phyloP scores from a whole-genome alignment of 1,140 invertebrate species.

The Drosophila simulans region DNA sequence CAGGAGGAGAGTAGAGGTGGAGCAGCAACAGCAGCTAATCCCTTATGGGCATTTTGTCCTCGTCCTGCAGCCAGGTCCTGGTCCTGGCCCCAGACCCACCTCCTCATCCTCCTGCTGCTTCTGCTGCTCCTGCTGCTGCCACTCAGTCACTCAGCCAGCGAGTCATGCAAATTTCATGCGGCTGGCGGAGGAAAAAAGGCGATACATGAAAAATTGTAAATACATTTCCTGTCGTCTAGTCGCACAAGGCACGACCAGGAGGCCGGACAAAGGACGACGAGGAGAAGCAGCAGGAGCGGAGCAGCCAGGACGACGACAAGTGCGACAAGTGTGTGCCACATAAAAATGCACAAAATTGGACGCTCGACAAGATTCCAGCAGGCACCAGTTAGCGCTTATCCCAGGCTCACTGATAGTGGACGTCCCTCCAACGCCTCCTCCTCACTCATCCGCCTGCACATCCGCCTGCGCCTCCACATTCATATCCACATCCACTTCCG shows the following conservation, averaged over 20 bases:
- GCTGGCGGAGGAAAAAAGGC: slow-evolving; percentile 58
- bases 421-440: slow-evolving; percentile 10
- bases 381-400: slow-evolving; percentile 49
- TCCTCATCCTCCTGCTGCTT: neutral
- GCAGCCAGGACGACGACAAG: slow-evolving; percentile 64
- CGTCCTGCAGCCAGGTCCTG: slow-evolving; percentile 18
- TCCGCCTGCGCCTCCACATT: neutral
- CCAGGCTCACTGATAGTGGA: slow-evolving; percentile 60
- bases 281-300: neutral
- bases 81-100: neutral
- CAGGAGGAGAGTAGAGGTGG: neutral
- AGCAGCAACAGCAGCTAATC: slow-evolving; percentile 71
- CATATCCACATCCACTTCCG: neutral
- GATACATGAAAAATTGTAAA: slow-evolving; percentile 79
- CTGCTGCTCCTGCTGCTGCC: too few species aligned
- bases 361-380: slow-evolving; percentile 35
- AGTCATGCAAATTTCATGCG: slow-evolving; percentile 77
- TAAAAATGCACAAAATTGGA: slow-evolving; percentile 30
- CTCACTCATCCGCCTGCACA: too few species aligned
- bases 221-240: slow-evolving; percentile 84
- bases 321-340: slow-evolving; percentile 73
- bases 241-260: slow-evolving; percentile 22
- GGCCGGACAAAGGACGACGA: slow-evolving; percentile 23
- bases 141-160: slow-evolving; percentile 31
- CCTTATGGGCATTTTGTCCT: slow-evolving; percentile 83